Evolutionary conservation across 2,888 invertebrate species (phyloP).

Genomic region (Parthenolecanium corni): DNA sequence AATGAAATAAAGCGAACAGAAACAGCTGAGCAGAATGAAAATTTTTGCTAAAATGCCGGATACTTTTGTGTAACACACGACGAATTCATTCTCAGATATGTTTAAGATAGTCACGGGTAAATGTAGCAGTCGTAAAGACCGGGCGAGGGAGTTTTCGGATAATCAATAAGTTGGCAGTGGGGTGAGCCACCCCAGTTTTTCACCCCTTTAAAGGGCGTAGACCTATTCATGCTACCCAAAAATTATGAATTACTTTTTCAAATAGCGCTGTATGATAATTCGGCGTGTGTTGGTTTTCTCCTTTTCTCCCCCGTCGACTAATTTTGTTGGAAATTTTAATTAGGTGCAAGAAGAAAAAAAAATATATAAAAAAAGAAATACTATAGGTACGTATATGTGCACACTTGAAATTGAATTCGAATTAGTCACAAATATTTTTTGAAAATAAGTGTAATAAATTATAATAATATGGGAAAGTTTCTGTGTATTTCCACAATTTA

Average conservation of each 20-base stretch:
- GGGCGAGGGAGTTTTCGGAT: conserved; percentile 11
- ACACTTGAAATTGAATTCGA: too few relatives aligned
- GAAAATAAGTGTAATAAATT: too few relatives aligned
- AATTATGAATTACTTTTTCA: conserved; percentile 18
- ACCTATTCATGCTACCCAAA: conserved; percentile 22
- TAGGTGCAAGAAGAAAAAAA: too few relatives aligned
- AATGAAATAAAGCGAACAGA: too few relatives aligned
- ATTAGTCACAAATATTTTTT: too few relatives aligned
- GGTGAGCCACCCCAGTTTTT: conserved; percentile 25
- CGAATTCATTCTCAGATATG: not conserved
- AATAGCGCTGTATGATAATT: conserved; percentile 17
- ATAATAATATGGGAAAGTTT: too few relatives aligned
- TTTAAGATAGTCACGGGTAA: conserved; percentile 9
- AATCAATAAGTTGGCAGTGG: conserved; percentile 17
- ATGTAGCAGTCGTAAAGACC: conserved; percentile 12
- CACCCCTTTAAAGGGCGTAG: conserved; percentile 24
- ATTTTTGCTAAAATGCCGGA: too few relatives aligned
- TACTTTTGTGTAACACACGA: not conserved
- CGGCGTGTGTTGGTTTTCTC: not conserved
- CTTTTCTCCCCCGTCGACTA: not conserved
- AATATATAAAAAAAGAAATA: too few relatives aligned
- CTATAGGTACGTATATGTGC: too few relatives aligned
- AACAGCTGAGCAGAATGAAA: too few relatives aligned
- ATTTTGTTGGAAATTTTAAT: too few relatives aligned
- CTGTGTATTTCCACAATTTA: too few relatives aligned